phyloP scores from a whole-genome alignment of 2,113 vertebrate species.

The Calyptomena viridis region DNA sequence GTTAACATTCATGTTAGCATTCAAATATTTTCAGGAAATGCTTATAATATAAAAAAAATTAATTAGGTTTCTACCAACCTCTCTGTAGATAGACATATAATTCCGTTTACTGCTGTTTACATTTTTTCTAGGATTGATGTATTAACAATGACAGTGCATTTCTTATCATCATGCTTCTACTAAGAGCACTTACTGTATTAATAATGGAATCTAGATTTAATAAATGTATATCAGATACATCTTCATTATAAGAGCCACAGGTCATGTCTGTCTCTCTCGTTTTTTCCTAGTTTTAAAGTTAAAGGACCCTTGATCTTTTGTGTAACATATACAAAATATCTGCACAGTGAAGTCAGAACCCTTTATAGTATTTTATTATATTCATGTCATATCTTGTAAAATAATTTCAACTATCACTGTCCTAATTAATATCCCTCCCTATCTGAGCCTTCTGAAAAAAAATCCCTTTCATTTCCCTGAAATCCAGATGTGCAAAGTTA shows the following conservation, averaged over 20 bases:
- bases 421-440: background rate
- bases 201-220: background rate
- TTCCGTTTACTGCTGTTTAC: background rate
- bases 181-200: background rate
- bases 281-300: background rate
- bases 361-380: background rate
- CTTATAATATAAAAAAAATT: background rate
- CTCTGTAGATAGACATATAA: background rate
- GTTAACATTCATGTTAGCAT: background rate
- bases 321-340: background rate
- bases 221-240: background rate
- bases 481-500: constrained; percentile 36
- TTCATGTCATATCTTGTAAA: background rate
- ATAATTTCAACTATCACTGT: background rate
- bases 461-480: constrained; percentile 20
- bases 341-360: background rate
- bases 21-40: background rate
- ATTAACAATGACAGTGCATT: background rate
- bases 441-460: background rate
- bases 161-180: background rate
- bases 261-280: background rate
- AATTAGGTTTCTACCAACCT: background rate
- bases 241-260: background rate
- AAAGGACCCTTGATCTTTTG: background rate
- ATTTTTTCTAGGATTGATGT: background rate